Evolutionary conservation across 2,797 vertebrate genomes (phyloP), one percentile per base, ranked within the genome.

Genomic region (Hippopotamyrus pictus): DNA sequence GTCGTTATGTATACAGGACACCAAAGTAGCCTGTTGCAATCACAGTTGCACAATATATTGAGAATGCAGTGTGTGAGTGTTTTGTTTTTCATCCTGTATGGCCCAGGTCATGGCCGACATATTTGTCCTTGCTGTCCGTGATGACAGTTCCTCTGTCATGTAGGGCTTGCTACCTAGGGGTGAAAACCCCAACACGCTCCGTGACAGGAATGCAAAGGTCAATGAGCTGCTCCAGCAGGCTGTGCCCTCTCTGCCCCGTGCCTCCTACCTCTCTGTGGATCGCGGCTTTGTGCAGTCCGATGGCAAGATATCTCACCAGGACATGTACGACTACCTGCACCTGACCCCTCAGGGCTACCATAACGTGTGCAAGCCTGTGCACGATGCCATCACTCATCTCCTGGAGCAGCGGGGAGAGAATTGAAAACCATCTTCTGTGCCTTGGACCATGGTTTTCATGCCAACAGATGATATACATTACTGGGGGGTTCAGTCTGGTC

Each of bases 291-390:
- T 98, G 90, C 96, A 96, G 79, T 96, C 96, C 0, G 96, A 98
- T 0, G 97, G 97, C 22, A 97, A 96, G 93, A 97, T 99, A 92
- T 97, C 97, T 85, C 97, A 98, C 93, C 97, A 98, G 86, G 97
- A 99, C 93, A 96, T 98, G 96, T 98, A 97, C 0, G 97, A 98
- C 91, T 99, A 98, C 93, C 96, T 99, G 91, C 97, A 98, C 90
- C 95, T 98, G 91, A 98, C 96, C 83, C 96, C 97, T 2, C 93
- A 95, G 46, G 97, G 96, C 86, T 98, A 98, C 91, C 96, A 97
- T 86, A 94, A 93, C 1, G 96, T 98, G 91, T 98, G 97, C 69
- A 94, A 95, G n/a, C 95, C 95, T 11, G 91, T 98, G 89, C 96
- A 98, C 6, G 92, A 94, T 51, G 93, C 94, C 88, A 94, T 98